Conservation (phyloP, 1,140 invertebrate species). For the Bradysia coprophila region DNA sequence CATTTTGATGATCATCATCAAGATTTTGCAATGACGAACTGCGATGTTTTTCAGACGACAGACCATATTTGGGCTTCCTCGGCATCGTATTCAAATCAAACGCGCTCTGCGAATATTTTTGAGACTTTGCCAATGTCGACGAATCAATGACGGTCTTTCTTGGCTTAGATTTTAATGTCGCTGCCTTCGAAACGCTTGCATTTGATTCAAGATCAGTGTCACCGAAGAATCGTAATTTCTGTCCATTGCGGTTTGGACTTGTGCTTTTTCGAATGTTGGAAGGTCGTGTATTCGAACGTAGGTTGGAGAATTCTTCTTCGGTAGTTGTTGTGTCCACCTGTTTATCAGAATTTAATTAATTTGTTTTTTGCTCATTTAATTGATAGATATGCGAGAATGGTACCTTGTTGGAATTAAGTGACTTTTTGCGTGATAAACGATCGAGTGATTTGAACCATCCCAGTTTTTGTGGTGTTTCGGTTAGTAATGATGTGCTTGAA, state of each 20-base stretch:
- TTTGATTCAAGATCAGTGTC: conserved; percentile 58
- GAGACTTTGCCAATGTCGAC: conserved; percentile 4
- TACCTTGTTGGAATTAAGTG: conserved; percentile 10
- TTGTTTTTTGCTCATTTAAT: background rate
- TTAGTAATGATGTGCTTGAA: conserved; percentile 3
- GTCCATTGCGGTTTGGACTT: conserved; percentile 18
- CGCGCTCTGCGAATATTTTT: conserved; percentile 21
- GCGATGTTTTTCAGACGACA: conserved; percentile 8
- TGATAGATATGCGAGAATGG: no score
- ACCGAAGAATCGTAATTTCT: conserved; percentile 57
- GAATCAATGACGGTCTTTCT: background rate
- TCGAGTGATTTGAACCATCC: conserved; percentile 48
- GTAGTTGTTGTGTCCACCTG: conserved; percentile 11
- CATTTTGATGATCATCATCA: conserved; percentile 9
- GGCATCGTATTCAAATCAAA: conserved; percentile 14
- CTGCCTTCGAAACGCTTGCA: conserved; percentile 24
- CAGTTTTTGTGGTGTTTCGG: conserved; percentile 12
- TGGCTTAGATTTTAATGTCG: conserved; percentile 11
- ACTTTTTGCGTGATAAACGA: conserved; percentile 34
- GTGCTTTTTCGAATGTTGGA: conserved; percentile 12
- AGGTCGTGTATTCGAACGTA: conserved; percentile 13
- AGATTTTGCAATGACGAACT: conserved; percentile 22
- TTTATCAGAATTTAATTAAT: background rate
- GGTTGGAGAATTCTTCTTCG: conserved; percentile 29
- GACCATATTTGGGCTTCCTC: conserved; percentile 6